A percentile compares a stretch with the other conserved stretches of the same genome.
phyloP scores from a whole-genome alignment of 2,888 invertebrate genomes.

The Lasioglossum oenotherae region DNA sequence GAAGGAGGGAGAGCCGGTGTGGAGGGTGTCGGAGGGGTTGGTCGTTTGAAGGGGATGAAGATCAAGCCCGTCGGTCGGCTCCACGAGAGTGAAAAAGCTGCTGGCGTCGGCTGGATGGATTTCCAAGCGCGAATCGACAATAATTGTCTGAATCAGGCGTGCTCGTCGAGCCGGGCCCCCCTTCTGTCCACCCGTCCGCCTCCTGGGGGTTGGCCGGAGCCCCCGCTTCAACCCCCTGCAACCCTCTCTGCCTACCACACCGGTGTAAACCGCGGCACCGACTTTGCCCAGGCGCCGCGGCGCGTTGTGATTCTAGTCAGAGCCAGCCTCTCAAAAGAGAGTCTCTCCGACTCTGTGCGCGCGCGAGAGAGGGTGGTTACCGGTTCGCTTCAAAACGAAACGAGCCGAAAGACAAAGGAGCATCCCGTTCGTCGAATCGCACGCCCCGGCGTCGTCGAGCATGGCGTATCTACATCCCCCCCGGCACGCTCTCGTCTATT shows the following conservation, averaged over 20 bases:
- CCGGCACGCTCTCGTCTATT: conserved; percentile 66
- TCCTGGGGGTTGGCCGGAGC: not conserved
- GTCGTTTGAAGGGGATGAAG: conserved; percentile 28
- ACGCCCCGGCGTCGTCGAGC: conserved; percentile 77
- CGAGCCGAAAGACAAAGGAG: conserved; percentile 80
- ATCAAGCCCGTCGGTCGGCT: conserved; percentile 57
- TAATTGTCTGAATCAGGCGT: conserved; percentile 76
- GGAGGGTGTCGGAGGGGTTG: not conserved
- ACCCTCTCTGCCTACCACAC: not conserved
- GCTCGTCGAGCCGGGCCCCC: conserved; percentile 53
- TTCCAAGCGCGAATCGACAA: conserved; percentile 79
- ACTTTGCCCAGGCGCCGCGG: not conserved
- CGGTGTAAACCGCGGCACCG: not conserved
- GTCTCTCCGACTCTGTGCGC: conserved; percentile 6
- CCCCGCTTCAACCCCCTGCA: not conserved
- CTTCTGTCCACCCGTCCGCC: conserved; percentile 16
- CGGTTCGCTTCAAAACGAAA: conserved; percentile 72
- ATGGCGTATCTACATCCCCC: conserved; percentile 84
- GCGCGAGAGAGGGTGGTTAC: conserved; percentile 49
- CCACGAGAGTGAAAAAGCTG: conserved; percentile 70
- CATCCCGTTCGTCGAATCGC: conserved; percentile 82
- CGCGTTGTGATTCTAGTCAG: conserved; percentile 18
- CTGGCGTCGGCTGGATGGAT: conserved; percentile 78
- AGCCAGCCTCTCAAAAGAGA: conserved; percentile 45
- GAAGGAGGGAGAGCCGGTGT: conserved; percentile 10